phyloP scores from a whole-genome alignment of 1,140 invertebrate genomes.

The Micrasema minimum region DNA sequence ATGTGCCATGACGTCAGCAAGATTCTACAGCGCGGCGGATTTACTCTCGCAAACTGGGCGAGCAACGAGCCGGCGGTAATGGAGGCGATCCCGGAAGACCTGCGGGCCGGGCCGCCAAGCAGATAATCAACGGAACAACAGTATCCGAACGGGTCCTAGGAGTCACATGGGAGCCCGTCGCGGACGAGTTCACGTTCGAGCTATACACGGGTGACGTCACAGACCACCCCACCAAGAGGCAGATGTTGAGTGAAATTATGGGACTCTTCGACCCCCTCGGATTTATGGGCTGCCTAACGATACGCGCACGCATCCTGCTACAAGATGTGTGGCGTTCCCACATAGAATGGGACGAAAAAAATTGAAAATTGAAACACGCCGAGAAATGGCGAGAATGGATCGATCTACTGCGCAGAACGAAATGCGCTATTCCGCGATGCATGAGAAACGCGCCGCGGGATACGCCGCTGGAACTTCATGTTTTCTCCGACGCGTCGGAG shows the following conservation, averaged over 20 bases:
- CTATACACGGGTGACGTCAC: neutral
- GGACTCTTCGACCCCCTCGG: conserved; percentile 58
- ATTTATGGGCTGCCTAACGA: conserved; percentile 54
- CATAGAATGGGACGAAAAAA: conserved; percentile 55
- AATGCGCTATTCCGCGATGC: conserved; percentile 11
- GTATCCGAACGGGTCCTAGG: conserved; percentile 1
- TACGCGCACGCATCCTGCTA: conserved; percentile 55
- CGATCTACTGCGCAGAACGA: too few species aligned
- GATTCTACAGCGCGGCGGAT: conserved; percentile 44
- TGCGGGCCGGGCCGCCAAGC: neutral
- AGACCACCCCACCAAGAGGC: conserved; percentile 44
- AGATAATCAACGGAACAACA: neutral
- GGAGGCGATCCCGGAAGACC: neutral
- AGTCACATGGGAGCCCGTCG: conserved; percentile 6
- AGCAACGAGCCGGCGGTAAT: neutral
- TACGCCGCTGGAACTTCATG: neutral
- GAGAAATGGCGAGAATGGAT: neutral
- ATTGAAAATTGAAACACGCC: neutral
- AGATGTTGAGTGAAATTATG: conserved; percentile 48
- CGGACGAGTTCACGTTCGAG: neutral
- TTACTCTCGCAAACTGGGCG: conserved; percentile 14
- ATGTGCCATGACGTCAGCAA: conserved; percentile 38
- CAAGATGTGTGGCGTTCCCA: conserved; percentile 56
- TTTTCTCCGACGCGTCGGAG: conserved; percentile 40
- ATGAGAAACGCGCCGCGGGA: neutral